Evolutionary conservation across 2,113 vertebrate species (phyloP).

Genomic region (Psettodes erumei): DNA sequence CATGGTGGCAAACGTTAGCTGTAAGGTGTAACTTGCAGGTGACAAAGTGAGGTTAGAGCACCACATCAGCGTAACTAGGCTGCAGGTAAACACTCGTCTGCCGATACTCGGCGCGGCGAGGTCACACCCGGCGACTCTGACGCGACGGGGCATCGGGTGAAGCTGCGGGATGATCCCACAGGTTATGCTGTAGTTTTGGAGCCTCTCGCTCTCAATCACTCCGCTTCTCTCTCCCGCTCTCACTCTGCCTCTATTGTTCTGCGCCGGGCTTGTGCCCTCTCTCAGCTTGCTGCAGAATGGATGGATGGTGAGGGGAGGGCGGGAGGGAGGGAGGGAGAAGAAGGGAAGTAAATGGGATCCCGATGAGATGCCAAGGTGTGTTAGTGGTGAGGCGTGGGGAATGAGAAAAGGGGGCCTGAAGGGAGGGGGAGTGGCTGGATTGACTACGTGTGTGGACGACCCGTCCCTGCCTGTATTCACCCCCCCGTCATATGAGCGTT

Average conservation of each 20-base stretch:
- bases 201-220: constrained; percentile 42
- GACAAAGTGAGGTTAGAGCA: not conserved
- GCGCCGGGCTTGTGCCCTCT: constrained; percentile 22
- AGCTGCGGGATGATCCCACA: constrained; percentile 30
- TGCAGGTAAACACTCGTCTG: constrained; percentile 42
- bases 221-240: constrained; percentile 7
- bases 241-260: constrained; percentile 55
- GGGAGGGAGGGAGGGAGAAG: constrained; percentile 4
- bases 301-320: constrained; percentile 38
- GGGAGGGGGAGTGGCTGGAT: constrained; percentile 56
- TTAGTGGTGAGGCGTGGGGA: constrained; percentile 77
- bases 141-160: constrained; percentile 17
- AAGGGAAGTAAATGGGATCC: constrained; percentile 80
- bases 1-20: not conserved
- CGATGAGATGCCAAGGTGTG: constrained; percentile 84
- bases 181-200: constrained; percentile 35
- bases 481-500: constrained; percentile 41
- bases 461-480: not conserved
- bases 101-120: constrained; percentile 1
- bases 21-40: constrained; percentile 14
- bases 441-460: constrained; percentile 36
- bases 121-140: constrained; percentile 15
- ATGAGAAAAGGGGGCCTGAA: constrained; percentile 69
- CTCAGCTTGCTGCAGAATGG: constrained; percentile 48
- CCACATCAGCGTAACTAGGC: not conserved